Percentiles rank a stretch among this genome's conserved stretches.
phyloP scores from a whole-genome alignment of 92 coral and sea anemone species.

The Paramuricea clavata region DNA sequence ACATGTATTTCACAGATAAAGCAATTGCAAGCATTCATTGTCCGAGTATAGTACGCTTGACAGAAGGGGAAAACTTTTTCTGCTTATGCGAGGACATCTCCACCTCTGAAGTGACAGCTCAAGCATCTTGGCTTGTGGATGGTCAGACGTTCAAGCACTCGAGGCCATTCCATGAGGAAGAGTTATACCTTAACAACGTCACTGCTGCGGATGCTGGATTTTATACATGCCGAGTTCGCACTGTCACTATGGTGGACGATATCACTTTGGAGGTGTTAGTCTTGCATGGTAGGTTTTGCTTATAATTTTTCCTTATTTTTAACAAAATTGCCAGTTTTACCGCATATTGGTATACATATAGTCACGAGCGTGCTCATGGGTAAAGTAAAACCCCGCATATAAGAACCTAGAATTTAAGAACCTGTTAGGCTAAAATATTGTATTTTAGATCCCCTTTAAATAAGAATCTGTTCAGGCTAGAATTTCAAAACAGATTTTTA shows the following conservation, averaged over 20 bases:
- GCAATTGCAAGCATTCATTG: not conserved
- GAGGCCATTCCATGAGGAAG: constrained; percentile 1
- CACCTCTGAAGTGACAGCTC: not conserved
- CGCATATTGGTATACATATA: no score
- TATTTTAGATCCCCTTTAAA: no score
- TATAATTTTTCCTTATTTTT: no score
- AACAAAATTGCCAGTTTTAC: no score
- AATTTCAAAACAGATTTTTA: no score
- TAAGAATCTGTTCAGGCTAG: no score
- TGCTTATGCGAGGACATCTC: constrained; percentile 10
- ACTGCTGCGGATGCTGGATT: not conserved
- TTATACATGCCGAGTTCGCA: constrained; percentile 9
- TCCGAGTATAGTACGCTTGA: not conserved
- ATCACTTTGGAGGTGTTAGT: not conserved
- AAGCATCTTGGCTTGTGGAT: not conserved
- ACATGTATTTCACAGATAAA: constrained; percentile 8
- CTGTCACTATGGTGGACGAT: not conserved
- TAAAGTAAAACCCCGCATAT: no score
- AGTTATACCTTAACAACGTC: constrained; percentile 3
- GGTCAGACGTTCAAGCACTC: not conserved
- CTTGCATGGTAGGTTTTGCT: not conserved
- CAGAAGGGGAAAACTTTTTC: not conserved
- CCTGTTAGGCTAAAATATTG: no score
- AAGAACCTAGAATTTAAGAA: no score
- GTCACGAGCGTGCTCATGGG: no score